Base-by-base conservation (phyloP, 2,113 vertebrate species). In the Cricetomys ansorgei region DNA sequence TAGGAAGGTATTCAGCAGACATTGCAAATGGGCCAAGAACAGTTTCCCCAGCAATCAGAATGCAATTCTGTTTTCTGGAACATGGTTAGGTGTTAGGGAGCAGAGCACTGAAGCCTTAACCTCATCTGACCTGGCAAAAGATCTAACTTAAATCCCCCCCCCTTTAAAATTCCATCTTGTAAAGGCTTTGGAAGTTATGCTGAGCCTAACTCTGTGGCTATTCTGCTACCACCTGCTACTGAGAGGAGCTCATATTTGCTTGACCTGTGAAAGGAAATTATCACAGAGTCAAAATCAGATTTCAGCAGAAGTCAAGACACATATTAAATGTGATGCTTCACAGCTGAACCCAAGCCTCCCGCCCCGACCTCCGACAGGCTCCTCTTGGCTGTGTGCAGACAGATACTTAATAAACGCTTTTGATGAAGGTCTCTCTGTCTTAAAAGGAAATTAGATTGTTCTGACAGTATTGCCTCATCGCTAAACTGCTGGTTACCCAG, bases 381-480 rank as follows among this genome's bases (percentile, higher is more conserved):
- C 86, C 93, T 96, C 86, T 62, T 5, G 12, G 75, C 91, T 4
- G 19, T 94, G 85, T 59, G 84, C 75, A 88, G 92, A 86, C 91
- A 89, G 89, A 97, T 70, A 87, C 90, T 96, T 96, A 81, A 95
- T 96, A 96, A 96, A 96, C n/a, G 72, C 62, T 94, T 96, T 79
- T 92, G 93, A 92, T 94, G 94, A 96, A 92, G 76, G 59, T 89
- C 80, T 16, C 81, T 96, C 93, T 95, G 87, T 96, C 97, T 97
- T 94, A 64, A 97, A 94, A 96, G 97, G 97, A 97, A 97, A 98
- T 97, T 89, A 93, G 95, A 96, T 94, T 91, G 93, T 90, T 93
- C 88, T 94, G 93, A 95, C 96, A 95, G 53, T 93, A 93, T 95
- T 88, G 69, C 43, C 75, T 93, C 94, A 95, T 97, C 88, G 2